These are phyloP conservation scores for Drosophila mimetica DNA, from an alignment of 2,888 invertebrate genomes.

Conservation along the genomic window DNA sequence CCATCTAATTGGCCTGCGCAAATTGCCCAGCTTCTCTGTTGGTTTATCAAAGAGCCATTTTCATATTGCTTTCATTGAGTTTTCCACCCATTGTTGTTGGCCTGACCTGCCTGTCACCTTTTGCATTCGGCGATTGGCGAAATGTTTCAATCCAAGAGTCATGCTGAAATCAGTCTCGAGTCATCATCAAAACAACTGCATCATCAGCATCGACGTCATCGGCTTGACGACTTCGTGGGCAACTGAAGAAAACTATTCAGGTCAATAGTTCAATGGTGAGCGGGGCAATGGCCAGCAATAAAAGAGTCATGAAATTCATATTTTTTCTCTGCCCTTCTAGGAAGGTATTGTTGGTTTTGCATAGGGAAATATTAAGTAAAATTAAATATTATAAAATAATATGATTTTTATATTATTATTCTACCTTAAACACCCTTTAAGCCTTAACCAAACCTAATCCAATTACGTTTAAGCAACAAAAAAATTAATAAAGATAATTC, in stretches of 20 bases:
- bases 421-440: no score
- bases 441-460: constrained; percentile 3
- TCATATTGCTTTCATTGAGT: constrained; percentile 20
- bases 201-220: constrained; percentile 32
- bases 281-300: constrained; percentile 23
- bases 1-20: constrained; percentile 52
- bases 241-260: constrained; percentile 60
- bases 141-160: constrained; percentile 68
- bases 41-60: constrained; percentile 17
- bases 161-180: constrained; percentile 69
- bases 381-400: not conserved
- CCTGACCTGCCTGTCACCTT: constrained; percentile 50
- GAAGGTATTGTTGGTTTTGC: constrained; percentile 5
- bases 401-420: no score
- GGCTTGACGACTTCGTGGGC: constrained; percentile 64
- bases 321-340: constrained; percentile 52
- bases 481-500: not conserved
- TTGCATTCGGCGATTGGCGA: constrained; percentile 61
- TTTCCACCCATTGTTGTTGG: constrained; percentile 47
- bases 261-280: constrained; percentile 70
- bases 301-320: constrained; percentile 55
- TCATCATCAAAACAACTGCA: constrained; percentile 62
- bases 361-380: not conserved
- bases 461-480: constrained; percentile 1
- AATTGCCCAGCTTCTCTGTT: constrained; percentile 34